phyloP scores from a whole-genome alignment of 2,797 vertebrate species.

The Halcyon smyrnensis region DNA sequence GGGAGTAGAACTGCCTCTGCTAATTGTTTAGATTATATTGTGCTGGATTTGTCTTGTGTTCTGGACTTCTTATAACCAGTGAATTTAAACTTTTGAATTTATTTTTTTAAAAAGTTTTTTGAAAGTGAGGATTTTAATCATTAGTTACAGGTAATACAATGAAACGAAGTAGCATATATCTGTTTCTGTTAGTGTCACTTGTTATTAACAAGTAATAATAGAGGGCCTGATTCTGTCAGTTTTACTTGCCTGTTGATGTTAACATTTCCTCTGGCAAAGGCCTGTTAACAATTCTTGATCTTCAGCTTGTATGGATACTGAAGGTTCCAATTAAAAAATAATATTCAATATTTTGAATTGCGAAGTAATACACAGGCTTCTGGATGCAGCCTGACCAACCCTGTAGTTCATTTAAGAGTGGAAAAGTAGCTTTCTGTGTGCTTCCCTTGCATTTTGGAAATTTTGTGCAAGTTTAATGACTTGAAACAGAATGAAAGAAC shows the following conservation, averaged over 20 bases:
- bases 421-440: neutral
- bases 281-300: neutral
- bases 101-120: neutral
- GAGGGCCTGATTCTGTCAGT: neutral
- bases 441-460: neutral
- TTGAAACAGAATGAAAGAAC: neutral
- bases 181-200: neutral
- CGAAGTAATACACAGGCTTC: neutral
- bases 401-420: neutral
- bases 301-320: neutral
- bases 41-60: neutral
- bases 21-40: too few relatives aligned
- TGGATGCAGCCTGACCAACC: neutral
- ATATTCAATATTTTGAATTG: neutral
- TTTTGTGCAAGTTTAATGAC: neutral
- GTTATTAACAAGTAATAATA: accelerated
- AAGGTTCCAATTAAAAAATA: neutral
- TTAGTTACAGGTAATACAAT: neutral
- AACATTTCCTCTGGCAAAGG: neutral
- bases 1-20: neutral
- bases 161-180: neutral
- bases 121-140: neutral
- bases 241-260: neutral
- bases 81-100: neutral
- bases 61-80: neutral